Conservation (phyloP, 2,113 vertebrate species). For the Limanda limanda region DNA sequence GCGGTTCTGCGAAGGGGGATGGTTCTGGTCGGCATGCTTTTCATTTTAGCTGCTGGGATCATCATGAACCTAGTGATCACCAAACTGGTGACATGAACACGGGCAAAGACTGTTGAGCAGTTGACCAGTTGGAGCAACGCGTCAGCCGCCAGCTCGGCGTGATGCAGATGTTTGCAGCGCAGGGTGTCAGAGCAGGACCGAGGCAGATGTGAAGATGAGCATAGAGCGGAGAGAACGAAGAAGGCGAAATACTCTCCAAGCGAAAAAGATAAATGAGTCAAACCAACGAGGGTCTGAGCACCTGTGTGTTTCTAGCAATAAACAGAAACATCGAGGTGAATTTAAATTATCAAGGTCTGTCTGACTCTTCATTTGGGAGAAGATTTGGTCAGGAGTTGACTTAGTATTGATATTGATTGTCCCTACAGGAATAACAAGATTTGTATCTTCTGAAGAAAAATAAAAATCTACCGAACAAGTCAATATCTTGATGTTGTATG, state of each 20-base stretch:
- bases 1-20: conserved; percentile 69
- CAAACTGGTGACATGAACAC: conserved; percentile 47
- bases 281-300: background rate
- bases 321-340: conserved; percentile 21
- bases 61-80: conserved; percentile 55
- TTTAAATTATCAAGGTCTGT: conserved; percentile 2
- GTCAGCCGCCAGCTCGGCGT: background rate
- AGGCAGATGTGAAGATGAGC: background rate
- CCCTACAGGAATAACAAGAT: too few relatives aligned
- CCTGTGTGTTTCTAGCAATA: conserved; percentile 19
- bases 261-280: background rate
- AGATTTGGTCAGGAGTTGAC: conserved; percentile 22
- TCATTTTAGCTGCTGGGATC: conserved; percentile 73
- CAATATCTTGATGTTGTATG: too few relatives aligned
- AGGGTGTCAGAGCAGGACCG: background rate
- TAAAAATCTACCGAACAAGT: too few relatives aligned
- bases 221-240: background rate
- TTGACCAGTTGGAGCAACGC: background rate
- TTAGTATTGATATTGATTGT: conserved; percentile 69
- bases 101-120: background rate
- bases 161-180: conserved; percentile 3
- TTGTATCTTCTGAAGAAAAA: too few relatives aligned
- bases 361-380: conserved; percentile 20
- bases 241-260: background rate
- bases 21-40: conserved; percentile 68